Base-by-base conservation (phyloP, 1,140 invertebrate species). In the Trachymyrmex septentrionalis region DNA sequence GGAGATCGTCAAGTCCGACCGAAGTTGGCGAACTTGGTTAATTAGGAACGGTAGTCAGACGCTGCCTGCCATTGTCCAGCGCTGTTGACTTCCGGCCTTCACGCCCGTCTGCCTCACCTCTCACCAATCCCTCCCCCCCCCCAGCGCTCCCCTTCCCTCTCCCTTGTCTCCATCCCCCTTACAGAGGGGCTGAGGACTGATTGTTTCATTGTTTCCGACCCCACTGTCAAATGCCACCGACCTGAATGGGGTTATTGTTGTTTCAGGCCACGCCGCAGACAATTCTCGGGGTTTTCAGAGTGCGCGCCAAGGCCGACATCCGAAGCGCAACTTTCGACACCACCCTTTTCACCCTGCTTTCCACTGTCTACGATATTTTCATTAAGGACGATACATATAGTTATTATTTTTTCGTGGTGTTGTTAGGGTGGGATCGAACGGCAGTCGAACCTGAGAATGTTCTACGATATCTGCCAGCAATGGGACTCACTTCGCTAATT, bases 171-270 rank as follows among this genome's bases (percentile, higher is more conserved):
- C 3, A 30, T 24, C 14, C 61, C 55, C 38, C 4, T 24, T 63
- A 48, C 38, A 87, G 87, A 91, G 90, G 87, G 73, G 90, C 88
- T 88, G 86, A 85, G 89, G 89, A 91, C 92, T 94, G 94, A 95
- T 95, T 95, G 94, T 94, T 94, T 94, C 94, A 95, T 95, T 95
- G 94, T 94, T 95, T 94, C 93, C 94, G 93, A 93, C 93, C 94
- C 94, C 91, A 93, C 91, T 93, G 92, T 94, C 93, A 92, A 94
- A 94, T 94, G 91, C 92, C 92, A 88, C 90, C 88, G 87, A 91
- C 90, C 85, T 92, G 92, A 94, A 94, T 94, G 91, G 90, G 86
- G 82, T 94, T 94, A 95, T 94, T 94, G 93, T 94, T 95, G 92
- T 94, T 94, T 94, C 92, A 92, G 90, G 90, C 91, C 87, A 88